These are phyloP conservation scores for Triplophysa yarkandensis DNA, from an alignment of 2,797 vertebrate species.

Conservation along the genomic window DNA sequence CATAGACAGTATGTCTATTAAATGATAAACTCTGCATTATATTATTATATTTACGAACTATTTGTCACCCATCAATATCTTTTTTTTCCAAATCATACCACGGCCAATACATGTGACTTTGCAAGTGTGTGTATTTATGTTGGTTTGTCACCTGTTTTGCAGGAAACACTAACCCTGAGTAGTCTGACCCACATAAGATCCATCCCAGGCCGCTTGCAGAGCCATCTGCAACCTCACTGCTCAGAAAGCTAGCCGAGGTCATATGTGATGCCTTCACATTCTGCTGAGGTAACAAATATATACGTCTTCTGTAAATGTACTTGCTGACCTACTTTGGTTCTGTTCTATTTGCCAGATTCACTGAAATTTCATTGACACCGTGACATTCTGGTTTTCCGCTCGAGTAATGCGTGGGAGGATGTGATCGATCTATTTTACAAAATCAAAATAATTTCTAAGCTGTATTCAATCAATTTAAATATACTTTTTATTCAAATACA, in stretches of 20 bases:
- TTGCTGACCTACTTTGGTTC: conserved; percentile 3
- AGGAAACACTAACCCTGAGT: conserved; percentile 21
- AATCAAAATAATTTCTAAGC: neutral
- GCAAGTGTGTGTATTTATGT: conserved; percentile 16
- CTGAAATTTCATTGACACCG: conserved; percentile 24
- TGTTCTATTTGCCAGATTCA: neutral
- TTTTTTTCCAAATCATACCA: neutral
- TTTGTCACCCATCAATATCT: neutral
- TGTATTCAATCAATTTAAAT: neutral
- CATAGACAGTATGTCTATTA: neutral
- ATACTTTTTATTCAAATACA: neutral
- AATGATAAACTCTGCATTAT: neutral
- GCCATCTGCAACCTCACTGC: neutral
- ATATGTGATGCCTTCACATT: neutral
- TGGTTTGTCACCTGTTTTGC: conserved; percentile 40
- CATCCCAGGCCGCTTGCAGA: conserved; percentile 16
- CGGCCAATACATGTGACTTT: neutral
- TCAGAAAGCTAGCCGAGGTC: neutral
- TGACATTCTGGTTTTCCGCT: conserved; percentile 35
- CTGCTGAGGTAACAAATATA: neutral
- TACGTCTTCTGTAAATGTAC: conserved; percentile 10
- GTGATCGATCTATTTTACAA: neutral
- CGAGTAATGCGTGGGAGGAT: neutral
- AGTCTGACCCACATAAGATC: conserved; percentile 22
- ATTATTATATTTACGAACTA: neutral